Conservation (phyloP, 2,888 invertebrate genomes). For the Epistrophe eligans region DNA sequence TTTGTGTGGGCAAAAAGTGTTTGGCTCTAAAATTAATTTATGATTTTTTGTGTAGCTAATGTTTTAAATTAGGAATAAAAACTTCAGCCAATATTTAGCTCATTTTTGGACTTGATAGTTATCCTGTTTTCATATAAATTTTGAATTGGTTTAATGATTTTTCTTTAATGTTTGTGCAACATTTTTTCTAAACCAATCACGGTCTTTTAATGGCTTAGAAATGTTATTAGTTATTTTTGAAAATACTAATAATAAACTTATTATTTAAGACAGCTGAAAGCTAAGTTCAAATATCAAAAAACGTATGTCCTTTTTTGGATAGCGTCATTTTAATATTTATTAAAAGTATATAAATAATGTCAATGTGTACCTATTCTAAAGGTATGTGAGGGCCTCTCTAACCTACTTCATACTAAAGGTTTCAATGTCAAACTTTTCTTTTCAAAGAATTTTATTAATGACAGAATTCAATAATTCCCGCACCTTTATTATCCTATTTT, state of each 20-base stretch:
- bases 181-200: no score
- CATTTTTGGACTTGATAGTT: neutral
- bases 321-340: no score
- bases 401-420: neutral
- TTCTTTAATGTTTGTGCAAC: no score
- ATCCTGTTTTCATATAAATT: neutral
- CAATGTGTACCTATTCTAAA: no score
- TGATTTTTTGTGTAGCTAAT: neutral
- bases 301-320: no score
- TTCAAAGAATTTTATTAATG: neutral
- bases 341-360: no score
- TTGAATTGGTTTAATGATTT: neutral
- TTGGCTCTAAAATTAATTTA: neutral
- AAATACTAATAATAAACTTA: no score
- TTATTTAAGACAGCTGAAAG: no score
- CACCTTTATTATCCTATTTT: slow-evolving; percentile 8
- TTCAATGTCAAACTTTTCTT: neutral
- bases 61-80: neutral
- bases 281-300: no score
- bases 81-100: neutral
- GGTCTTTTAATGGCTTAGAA: no score
- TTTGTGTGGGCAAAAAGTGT: slow-evolving; percentile 3
- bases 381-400: no score
- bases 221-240: no score
- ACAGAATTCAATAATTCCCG: neutral